phyloP scores from a whole-genome alignment of 2,888 invertebrate species.

The Drosophila demipolita region DNA sequence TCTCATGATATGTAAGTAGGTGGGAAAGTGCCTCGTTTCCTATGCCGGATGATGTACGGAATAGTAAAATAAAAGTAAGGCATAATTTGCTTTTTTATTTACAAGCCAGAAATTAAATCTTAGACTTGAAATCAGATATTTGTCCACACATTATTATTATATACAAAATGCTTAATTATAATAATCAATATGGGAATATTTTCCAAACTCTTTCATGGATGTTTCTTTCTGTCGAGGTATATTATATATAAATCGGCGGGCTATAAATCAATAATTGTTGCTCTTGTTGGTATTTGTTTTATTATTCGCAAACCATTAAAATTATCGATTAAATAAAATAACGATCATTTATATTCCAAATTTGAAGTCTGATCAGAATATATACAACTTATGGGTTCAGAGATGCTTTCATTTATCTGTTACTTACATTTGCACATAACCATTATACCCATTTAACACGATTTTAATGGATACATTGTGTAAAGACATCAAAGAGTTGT shows the following conservation, averaged over 20 bases:
- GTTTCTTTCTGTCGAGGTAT: background rate
- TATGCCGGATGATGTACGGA: background rate
- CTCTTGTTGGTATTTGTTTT: background rate
- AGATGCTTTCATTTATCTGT: background rate
- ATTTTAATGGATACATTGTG: background rate
- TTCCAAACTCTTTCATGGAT: background rate
- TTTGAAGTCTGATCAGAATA: background rate
- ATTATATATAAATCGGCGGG: background rate
- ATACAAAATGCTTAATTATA: background rate
- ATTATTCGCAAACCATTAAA: background rate
- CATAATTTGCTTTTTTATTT: background rate
- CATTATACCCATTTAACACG: background rate
- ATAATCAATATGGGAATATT: background rate
- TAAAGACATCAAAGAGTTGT: conserved; percentile 48
- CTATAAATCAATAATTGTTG: background rate
- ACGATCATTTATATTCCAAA: background rate
- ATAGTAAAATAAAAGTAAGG: background rate
- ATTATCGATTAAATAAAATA: background rate
- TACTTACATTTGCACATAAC: background rate
- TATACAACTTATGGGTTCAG: background rate
- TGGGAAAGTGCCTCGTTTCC: background rate
- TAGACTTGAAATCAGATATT: too few species aligned
- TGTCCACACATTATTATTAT: background rate
- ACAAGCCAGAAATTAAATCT: background rate
- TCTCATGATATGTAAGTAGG: background rate